Percentiles rank a stretch among this genome's conserved stretches.
Evolutionary conservation across 2,113 vertebrate species (phyloP).

Genomic region (Catharus bicknelli): DNA sequence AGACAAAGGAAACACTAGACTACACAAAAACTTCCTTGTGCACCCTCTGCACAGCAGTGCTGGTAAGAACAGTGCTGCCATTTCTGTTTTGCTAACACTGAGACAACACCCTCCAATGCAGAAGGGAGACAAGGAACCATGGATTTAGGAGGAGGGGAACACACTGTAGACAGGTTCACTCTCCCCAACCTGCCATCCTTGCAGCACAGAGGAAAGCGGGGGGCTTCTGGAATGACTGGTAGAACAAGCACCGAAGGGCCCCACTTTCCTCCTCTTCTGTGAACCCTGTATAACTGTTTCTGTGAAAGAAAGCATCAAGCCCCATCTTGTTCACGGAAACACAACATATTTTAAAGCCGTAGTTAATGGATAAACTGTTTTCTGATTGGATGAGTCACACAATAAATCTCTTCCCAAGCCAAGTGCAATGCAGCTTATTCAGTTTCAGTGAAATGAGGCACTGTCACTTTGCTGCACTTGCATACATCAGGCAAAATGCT

Average conservation of each 20-base stretch:
- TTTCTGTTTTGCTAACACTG: not conserved
- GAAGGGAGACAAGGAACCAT: not conserved
- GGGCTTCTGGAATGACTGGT: not conserved
- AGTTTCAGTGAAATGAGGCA: conserved; percentile 44
- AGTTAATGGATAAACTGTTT: conserved; percentile 67
- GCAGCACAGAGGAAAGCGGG: not conserved
- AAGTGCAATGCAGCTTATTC: conserved; percentile 52
- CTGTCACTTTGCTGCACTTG: conserved; percentile 53
- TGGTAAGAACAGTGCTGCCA: not conserved
- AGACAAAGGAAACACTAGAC: not conserved
- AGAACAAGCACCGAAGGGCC: not conserved
- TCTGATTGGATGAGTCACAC: conserved; percentile 60
- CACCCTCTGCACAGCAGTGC: not conserved
- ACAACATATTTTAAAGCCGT: conserved; percentile 54
- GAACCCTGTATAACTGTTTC: not conserved
- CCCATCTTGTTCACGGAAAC: conserved; percentile 45
- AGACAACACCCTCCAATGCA: not conserved
- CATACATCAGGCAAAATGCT: conserved; percentile 64
- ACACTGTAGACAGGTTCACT: not conserved
- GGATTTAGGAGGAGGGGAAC: not conserved
- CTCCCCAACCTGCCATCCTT: not conserved
- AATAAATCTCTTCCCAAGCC: conserved; percentile 58
- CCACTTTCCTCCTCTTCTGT: not conserved
- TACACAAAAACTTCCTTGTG: not conserved
- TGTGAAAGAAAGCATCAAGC: conserved; percentile 32